A percentile compares a stretch with the other conserved stretches of the same genome.
Conservation (phyloP, 2,888 invertebrate genomes). For the Leptarthrus brevirostris region DNA sequence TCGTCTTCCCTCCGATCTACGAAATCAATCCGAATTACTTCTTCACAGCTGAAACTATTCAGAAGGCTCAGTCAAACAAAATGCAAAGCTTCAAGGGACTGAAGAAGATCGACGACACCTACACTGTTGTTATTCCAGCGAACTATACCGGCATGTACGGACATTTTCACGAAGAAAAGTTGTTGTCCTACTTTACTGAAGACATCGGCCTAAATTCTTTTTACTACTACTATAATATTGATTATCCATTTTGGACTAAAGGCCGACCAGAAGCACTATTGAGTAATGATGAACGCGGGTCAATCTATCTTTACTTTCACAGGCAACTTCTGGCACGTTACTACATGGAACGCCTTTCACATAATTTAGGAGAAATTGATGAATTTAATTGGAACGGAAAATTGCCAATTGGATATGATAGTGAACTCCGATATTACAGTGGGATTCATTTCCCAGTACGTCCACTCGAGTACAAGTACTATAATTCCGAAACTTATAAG, state of each 20-base stretch:
- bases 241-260: conserved; percentile 78
- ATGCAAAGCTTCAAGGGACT: conserved; percentile 71
- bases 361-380: conserved; percentile 75
- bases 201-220: conserved; percentile 81
- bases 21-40: conserved; percentile 76
- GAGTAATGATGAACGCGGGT: conserved; percentile 65
- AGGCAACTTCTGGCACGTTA: conserved; percentile 69
- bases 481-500: conserved; percentile 61
- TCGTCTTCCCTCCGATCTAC: conserved; percentile 76
- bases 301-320: conserved; percentile 68
- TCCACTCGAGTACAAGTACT: conserved; percentile 70
- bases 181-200: conserved; percentile 78
- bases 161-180: conserved; percentile 72
- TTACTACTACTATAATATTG: conserved; percentile 76
- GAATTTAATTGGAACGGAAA: conserved; percentile 70
- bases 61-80: conserved; percentile 67
- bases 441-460: conserved; percentile 77
- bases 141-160: conserved; percentile 76
- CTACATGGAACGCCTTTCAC: conserved; percentile 73
- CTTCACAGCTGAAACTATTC: conserved; percentile 71
- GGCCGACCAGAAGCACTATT: conserved; percentile 65
- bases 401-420: conserved; percentile 73
- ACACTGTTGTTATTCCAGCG: conserved; percentile 73
- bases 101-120: conserved; percentile 68
- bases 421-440: conserved; percentile 73